A percentile compares a stretch with the other conserved stretches of the same genome.
Evolutionary conservation across 2,113 vertebrate genomes (phyloP).

Genomic region (Panthera tigris): DNA sequence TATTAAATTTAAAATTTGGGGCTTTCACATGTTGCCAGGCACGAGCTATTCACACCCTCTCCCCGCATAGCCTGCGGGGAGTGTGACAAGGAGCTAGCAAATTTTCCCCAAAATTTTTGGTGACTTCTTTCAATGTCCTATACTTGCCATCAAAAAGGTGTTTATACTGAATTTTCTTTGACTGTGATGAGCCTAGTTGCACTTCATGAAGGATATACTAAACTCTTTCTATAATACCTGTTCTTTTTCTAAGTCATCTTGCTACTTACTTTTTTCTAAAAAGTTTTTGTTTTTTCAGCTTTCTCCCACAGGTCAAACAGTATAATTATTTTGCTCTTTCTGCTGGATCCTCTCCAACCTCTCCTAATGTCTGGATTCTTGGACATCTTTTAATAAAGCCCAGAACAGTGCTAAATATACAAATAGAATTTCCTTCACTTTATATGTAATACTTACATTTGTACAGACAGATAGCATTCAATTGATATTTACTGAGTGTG

Average conservation of each 20-base stretch:
- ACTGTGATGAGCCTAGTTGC: background rate
- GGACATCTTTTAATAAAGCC: background rate
- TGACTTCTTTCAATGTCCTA: background rate
- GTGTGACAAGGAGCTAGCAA: background rate
- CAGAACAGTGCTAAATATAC: background rate
- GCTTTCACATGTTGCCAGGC: background rate
- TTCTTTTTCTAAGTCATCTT: conserved; percentile 27
- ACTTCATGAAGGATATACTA: background rate
- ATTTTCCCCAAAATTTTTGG: background rate
- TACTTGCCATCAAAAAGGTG: background rate
- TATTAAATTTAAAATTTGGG: background rate
- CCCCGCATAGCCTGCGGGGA: background rate
- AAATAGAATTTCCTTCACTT: background rate
- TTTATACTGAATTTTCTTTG: background rate
- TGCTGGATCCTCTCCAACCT: background rate
- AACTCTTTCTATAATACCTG: background rate
- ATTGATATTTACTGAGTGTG: background rate
- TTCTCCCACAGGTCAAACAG: conserved; percentile 30
- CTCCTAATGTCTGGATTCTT: background rate
- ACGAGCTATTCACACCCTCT: background rate
- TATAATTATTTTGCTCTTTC: background rate
- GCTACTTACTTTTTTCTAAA: background rate
- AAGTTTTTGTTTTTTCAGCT: background rate
- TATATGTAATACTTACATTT: background rate
- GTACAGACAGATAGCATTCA: background rate